Base-by-base conservation (phyloP, 2,888 invertebrate genomes). In the Archips xylosteana region DNA sequence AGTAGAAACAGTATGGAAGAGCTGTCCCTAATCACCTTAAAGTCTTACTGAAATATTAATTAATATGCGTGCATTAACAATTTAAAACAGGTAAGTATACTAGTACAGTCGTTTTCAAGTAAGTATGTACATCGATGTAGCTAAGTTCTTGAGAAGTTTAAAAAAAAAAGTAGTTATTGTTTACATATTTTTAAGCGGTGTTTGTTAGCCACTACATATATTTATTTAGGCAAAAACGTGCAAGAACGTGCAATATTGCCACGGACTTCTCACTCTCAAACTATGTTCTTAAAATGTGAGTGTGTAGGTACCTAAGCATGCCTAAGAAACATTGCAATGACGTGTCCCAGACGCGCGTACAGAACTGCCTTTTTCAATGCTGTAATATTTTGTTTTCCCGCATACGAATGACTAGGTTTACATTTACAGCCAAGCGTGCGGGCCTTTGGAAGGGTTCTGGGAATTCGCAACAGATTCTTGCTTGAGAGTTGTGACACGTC, bases 401-500 rank as follows among this genome's bases (percentile, higher is more conserved):
- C 57, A 57, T 57, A 57, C 57, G 32, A 57, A 57, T 57, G 57
- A 32, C 57, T 32, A n/a, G 32, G 32, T 57, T 57, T 57, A 57
- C 57, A 57, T 57, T 57, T 32, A 57, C 57, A 57, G 57, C 32
- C 32, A 49, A n/a, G 49, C 49, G n/a, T n/a, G 12, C 12, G 42
- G 23, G 23, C 57, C 4, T 32, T 57, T 12, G 32, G 12, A 32
- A 57, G 57, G 57, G 57, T 32, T 57, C 57, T 32, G 57, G 32
- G 32, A 57, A 23, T 32, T 39, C 32, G 32, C 57, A 57, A 57
- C 57, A 65, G 51, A 39, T 51, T 51, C 64, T n/a, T 51, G 64
- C 9, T 51, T 49, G 36, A 32, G 9, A 65, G 49, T 65, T 36
- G 34, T 10, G 36, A 36, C 64, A 65, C 64, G 64, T 65, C 51